Base-by-base conservation (phyloP, 2,888 invertebrate genomes). In the Rotaria magnacalcarata region DNA sequence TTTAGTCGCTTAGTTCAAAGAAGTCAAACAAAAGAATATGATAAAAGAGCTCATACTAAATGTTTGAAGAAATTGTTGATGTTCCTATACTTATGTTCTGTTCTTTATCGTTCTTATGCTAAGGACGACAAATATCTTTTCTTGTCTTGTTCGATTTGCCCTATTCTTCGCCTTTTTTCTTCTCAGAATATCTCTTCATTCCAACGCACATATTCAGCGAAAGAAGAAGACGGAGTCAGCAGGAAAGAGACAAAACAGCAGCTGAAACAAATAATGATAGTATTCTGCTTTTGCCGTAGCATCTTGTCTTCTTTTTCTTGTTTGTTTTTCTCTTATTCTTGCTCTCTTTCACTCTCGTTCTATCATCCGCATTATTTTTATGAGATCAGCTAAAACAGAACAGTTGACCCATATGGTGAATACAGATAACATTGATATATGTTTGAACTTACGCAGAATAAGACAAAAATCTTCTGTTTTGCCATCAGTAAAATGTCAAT, bases 171-270 rank as follows among this genome's bases (percentile, higher is more conserved):
- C 16, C 34, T 67, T 34, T 19, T 34, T n/a, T 60, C 27, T 60
- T 27, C 27, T 67, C 0, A 67, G 41, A 67, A 67, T 67, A 67
- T 67, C 67, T 16, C 67, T 16, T 67, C 34, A 34, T 67, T 67
- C 67, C 67, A 41, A 67, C 19, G 14, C 5, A 67, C 34, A 34
- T 67, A 67, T 34, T 67, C 67, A 67, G 34, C 14, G 34, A 67
- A 67, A 34, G 34, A 67, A 67, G 34, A 27, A 41, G 34, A 67
- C 34, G 16, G 16, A 16, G 34, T 67, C 67, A 34, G 19, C 67
- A 67, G 67, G 67, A 67, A 67, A 67, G 67, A 67, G 67, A 67
- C 34, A 67, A 67, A 41, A 67, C 67, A 41, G 67, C 67, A 67
- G 67, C 67, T 67, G 67, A 67, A 67, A 67, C 34, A 67, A 67